Evolutionary conservation across 30 jellyfish, hydroid and myxozoan species (phyloP), one percentile per base, ranked within the genome.

Genomic region (Hydra vulgaris): DNA sequence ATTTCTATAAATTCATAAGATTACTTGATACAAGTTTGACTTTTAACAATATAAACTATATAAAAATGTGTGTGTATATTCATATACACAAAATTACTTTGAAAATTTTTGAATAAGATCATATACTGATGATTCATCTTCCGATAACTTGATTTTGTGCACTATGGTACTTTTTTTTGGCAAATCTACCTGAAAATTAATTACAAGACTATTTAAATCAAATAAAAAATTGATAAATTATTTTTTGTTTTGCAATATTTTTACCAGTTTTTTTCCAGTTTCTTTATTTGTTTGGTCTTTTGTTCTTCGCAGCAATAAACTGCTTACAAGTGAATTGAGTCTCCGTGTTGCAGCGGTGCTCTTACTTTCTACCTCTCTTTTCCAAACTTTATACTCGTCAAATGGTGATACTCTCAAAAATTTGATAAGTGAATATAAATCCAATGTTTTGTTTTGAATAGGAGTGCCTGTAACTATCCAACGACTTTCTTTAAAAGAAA

Each of bases 401-500:
- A 91, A 91, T 0, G 98, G 98, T 8, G 95, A 79, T 53, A 90
- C 94, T 15, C 96, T 86, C 82, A 91, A 76, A 70, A 91, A 91
- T 70, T 91, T 91, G 23, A 91, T 69, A 17, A 91, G 89, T 19
- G 96, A 85, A 75, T 78, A 91, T 17, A 91, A 76, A 70, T 91
- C 98, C 88, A 79, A 76, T 70, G 95, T 86, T 53, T 83, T 66
- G 69, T 91, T 91, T 75, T 91, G 98, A 16, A 91, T 86, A 7
- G 98, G 98, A 7, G 98, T 91, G 15, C 98, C 98, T 18, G 98
- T 91, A 27, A 91, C 87, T 7, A 90, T 94, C 98, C 98, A 91
- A 22, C 96, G 82, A 82, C 93, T 82, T 54, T 86, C 97, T 90
- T 27, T 18, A 79, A 54, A 18, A 21, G 17, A 25, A 21, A 54